phyloP scores from a whole-genome alignment of 2,797 vertebrate genomes.

The Enteromius unitaeniatus region DNA sequence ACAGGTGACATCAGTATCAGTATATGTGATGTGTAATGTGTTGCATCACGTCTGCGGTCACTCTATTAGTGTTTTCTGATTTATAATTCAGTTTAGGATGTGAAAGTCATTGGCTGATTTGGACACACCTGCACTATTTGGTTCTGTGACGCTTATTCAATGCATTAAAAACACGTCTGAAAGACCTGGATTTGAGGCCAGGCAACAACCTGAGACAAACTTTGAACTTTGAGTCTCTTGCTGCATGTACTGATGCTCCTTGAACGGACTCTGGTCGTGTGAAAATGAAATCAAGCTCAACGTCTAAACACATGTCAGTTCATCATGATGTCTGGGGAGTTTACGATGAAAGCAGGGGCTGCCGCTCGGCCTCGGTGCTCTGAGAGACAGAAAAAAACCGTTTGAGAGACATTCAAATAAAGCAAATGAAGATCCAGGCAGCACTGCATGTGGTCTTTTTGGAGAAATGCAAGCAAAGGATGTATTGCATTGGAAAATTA shows the following conservation, averaged over 20 bases:
- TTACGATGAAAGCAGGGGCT: conserved; percentile 77
- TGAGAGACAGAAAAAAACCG: conserved; percentile 55
- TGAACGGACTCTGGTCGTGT: background rate
- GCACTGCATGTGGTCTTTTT: background rate
- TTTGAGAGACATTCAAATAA: background rate
- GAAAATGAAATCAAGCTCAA: background rate
- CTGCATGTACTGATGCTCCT: background rate
- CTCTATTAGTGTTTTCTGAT: background rate
- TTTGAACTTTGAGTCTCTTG: background rate
- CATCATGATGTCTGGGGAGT: background rate
- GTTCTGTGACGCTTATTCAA: background rate
- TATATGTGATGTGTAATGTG: background rate
- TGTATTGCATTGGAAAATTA: background rate
- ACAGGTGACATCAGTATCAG: background rate
- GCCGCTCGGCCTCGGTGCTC: conserved; percentile 72
- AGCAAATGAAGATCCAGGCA: background rate
- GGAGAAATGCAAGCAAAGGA: background rate
- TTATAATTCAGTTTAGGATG: background rate
- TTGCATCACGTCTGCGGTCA: background rate
- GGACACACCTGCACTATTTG: background rate
- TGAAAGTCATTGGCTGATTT: background rate
- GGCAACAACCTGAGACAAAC: conserved; percentile 4
- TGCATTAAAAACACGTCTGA: background rate
- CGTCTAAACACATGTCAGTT: background rate
- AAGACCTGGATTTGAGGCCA: background rate